These are phyloP conservation scores for Oreochromis aureus DNA, from an alignment of 2,113 vertebrate species.

Conservation along the genomic window DNA sequence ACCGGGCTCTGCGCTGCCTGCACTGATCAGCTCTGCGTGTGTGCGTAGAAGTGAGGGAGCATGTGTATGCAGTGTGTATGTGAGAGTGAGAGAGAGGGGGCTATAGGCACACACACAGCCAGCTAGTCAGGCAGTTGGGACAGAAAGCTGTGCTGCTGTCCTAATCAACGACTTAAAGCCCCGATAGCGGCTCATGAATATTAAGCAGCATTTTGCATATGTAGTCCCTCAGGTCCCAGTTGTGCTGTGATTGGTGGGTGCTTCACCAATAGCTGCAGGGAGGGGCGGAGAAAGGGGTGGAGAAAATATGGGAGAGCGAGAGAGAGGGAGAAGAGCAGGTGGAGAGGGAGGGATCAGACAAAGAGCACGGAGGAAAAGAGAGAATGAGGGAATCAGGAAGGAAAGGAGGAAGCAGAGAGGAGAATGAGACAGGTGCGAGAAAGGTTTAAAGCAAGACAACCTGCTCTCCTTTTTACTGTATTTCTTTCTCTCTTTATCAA, in stretches of 20 bases:
- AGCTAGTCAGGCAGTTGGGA: constrained; percentile 83
- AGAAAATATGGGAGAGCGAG: constrained; percentile 52
- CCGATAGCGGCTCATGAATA: constrained; percentile 96
- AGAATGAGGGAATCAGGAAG: constrained; percentile 17
- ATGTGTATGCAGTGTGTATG: constrained; percentile 39
- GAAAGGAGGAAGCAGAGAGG: constrained; percentile 35
- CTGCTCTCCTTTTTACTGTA: background rate
- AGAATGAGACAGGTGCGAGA: constrained; percentile 64
- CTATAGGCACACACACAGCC: constrained; percentile 56
- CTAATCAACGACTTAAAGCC: constrained; percentile 99
- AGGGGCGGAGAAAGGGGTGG: constrained; percentile 68
- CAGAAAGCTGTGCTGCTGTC: constrained; percentile 88
- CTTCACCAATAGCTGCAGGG: constrained; percentile 80
- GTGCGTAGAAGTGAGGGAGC: constrained; percentile 27
- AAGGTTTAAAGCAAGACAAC: constrained; percentile 67
- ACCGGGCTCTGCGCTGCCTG: constrained; percentile 72
- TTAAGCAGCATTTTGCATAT: constrained; percentile 93
- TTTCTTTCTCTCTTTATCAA: background rate
- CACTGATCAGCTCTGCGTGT: constrained; percentile 70
- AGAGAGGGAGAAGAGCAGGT: constrained; percentile 60
- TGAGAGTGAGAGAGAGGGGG: constrained; percentile 48
- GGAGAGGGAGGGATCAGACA: constrained; percentile 65
- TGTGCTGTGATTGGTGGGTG: constrained; percentile 79
- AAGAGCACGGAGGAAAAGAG: constrained; percentile 42
- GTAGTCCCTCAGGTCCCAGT: constrained; percentile 82